Percentiles rank a stretch among this genome's conserved stretches.
These are phyloP conservation scores for Esox masquinongy DNA, from an alignment of 2,797 vertebrate species.

Conservation along the genomic window DNA sequence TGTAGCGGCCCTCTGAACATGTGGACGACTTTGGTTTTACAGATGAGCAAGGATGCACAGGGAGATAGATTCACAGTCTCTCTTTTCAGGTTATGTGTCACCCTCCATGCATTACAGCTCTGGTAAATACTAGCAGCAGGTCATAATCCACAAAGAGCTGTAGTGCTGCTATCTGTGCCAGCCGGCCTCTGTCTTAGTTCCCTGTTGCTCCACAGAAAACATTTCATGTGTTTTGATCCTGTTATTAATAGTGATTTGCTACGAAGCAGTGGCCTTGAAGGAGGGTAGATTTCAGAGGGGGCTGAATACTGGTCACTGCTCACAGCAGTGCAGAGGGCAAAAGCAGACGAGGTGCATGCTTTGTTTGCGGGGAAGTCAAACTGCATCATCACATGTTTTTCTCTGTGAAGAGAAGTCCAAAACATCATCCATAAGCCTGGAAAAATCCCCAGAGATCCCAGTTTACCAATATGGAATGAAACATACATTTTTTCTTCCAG, in stretches of 20 bases:
- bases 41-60: background rate
- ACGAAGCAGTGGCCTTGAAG: slow-evolving; percentile 39
- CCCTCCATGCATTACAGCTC: background rate
- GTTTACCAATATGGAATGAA: slow-evolving; percentile 17
- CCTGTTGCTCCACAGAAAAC: slow-evolving; percentile 52
- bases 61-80: background rate
- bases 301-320: slow-evolving; percentile 44
- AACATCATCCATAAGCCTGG: slow-evolving; percentile 11
- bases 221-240: slow-evolving; percentile 62
- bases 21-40: background rate
- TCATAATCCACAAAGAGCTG: slow-evolving; percentile 44
- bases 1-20: background rate
- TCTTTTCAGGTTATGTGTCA: background rate
- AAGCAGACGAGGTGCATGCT: background rate
- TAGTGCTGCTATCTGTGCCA: slow-evolving; percentile 54
- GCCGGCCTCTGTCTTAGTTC: slow-evolving; percentile 42
- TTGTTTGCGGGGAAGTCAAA: slow-evolving; percentile 33
- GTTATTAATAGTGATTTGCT: slow-evolving; percentile 59
- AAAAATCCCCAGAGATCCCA: slow-evolving; percentile 28
- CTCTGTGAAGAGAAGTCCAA: slow-evolving; percentile 13
- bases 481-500: background rate
- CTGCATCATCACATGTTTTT: slow-evolving; percentile 21
- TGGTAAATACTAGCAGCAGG: background rate
- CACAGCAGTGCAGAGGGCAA: slow-evolving; percentile 34
- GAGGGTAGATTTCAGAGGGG: slow-evolving; percentile 49